A percentile compares a stretch with the other conserved stretches of the same genome.
Conservation (phyloP, 1,140 invertebrate species). For the Reticulitermes speratus region DNA sequence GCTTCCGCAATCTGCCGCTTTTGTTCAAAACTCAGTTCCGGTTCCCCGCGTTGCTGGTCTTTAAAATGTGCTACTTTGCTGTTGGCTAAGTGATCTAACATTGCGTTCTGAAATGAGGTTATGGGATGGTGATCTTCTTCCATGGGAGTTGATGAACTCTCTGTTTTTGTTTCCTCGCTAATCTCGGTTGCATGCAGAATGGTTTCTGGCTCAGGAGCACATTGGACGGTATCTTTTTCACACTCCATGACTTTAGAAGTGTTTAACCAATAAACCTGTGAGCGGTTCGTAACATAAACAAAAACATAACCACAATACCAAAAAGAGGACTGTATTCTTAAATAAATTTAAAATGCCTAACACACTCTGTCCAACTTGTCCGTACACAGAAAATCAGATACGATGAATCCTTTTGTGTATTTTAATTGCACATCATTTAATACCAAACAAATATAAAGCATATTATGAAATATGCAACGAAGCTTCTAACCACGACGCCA, state of each 20-base stretch:
- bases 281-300: neutral
- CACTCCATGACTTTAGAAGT: neutral
- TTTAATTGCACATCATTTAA: no score
- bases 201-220: neutral
- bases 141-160: neutral
- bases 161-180: neutral
- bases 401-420: no score
- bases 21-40: conserved; percentile 64
- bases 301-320: neutral
- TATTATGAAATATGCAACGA: no score
- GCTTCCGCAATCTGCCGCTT: conserved; percentile 67
- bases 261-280: neutral
- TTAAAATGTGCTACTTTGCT: conserved; percentile 54
- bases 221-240: neutral
- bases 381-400: no score
- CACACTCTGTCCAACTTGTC: no score
- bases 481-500: no score
- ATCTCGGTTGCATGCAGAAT: neutral
- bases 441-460: no score
- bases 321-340: neutral
- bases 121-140: neutral
- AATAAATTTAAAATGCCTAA: no score
- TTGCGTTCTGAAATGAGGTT: neutral
- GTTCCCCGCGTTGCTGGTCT: conserved; percentile 75
- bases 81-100: conserved; percentile 28